Conservation (phyloP, 2,113 vertebrate species). For the Candoia aspera region DNA sequence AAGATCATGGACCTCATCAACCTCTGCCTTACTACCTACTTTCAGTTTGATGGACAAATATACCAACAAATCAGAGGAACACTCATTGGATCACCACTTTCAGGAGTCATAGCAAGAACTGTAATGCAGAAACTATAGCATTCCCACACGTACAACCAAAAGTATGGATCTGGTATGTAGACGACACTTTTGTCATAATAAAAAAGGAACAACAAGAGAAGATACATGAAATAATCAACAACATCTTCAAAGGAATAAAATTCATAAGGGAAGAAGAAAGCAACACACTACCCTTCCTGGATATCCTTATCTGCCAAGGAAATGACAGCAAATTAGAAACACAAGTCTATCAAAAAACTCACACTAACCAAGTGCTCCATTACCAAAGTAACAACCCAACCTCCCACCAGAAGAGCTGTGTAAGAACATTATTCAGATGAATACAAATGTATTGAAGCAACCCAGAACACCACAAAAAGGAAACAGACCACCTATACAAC, state of each 20-base stretch:
- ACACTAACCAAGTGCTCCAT: no score
- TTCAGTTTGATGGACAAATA: background rate
- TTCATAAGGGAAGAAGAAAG: background rate
- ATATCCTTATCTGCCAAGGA: background rate
- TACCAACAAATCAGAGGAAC: background rate
- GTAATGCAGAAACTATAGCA: no score
- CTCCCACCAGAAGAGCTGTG: no score
- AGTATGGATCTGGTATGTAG: background rate
- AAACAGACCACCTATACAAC: background rate
- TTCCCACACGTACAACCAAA: background rate
- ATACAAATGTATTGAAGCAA: background rate
- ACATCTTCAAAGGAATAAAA: background rate
- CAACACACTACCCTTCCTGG: background rate
- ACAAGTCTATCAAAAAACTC: background rate
- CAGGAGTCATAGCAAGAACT: background rate
- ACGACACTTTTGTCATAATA: background rate
- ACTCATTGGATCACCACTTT: no score
- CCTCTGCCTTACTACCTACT: background rate
- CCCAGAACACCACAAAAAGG: background rate
- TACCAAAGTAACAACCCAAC: no score
- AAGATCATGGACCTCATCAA: background rate
- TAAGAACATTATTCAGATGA: no score
- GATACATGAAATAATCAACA: background rate
- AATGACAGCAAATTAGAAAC: background rate
- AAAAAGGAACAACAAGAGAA: background rate